Base-by-base conservation (phyloP, 2,888 invertebrate species). In the Polymixis lichenea region DNA sequence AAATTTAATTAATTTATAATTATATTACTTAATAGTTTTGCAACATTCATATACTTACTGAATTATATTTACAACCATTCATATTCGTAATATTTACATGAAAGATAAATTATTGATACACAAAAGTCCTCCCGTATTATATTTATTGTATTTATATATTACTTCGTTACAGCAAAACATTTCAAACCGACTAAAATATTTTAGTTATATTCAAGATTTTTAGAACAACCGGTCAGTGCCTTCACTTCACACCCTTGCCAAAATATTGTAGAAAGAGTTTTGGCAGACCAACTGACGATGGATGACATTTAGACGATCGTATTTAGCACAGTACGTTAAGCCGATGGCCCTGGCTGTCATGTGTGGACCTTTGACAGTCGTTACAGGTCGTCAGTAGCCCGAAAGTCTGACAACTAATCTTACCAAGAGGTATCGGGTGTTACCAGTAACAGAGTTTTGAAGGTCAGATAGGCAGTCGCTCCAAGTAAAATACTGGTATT, bases 21-120 rank as follows among this genome's bases (percentile, higher is more conserved):
- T 46, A 46, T 51, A 17, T 51, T 0, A 53, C 11, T 58, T 32
- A 25, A 17, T 61, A 43, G 43, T 66, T 65, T 28, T 56, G 13
- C 66, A 62, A 80, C 51, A 43, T 53, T 43, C 25, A 51, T 32
- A 49, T 28, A 69, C 13, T 28, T 25, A 55, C 53, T 38, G 8
- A 61, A 19, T 62, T 73, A 66, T 66, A 77, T 65, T 75, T 78
- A 80, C 86, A 89, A 86, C 80, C 86, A 90, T 88, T 90, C 88
- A 89, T 86, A 89, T 88, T 90, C 86, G 89, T 71, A 81, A 78
- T 78, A 83, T 75, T 51, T 75, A 60, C 22, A 72, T 68, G n/a
- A 77, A 72, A 65, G 72, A 72, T 62, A 53, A 75, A 69, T 22
- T 62, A 77, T 67, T 22, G 51, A 51, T 80, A 80, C 56, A 73